A percentile compares a stretch with the other conserved stretches of the same genome.
phyloP scores from a whole-genome alignment of 2,797 vertebrate genomes.

The Sciurus vulgaris region DNA sequence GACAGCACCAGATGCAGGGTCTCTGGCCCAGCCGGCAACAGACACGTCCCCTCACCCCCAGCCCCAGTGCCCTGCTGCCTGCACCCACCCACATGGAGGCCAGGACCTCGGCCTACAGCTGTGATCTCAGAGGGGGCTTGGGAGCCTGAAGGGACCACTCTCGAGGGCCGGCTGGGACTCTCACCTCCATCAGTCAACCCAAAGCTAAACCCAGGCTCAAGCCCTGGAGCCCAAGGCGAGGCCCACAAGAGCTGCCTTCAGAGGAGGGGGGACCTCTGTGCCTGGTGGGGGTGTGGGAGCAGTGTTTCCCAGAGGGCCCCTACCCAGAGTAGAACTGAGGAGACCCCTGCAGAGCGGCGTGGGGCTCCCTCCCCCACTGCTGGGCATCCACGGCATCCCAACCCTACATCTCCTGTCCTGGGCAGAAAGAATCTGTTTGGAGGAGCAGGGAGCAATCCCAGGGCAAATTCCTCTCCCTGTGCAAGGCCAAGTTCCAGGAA shows the following conservation, averaged over 20 bases:
- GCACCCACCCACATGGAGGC: not conserved
- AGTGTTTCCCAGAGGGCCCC: not conserved
- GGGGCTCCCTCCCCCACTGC: not conserved
- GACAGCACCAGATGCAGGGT: constrained; percentile 56
- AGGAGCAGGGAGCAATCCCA: not conserved
- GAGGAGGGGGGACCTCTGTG: not conserved
- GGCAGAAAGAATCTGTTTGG: constrained; percentile 16
- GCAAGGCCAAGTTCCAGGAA: constrained; percentile 68
- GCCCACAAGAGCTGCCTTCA: not conserved
- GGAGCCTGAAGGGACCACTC: too few species aligned
- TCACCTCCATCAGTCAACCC: too few species aligned
- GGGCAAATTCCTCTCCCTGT: constrained; percentile 74
- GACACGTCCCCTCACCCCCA: not conserved
- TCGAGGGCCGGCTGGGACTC: not conserved
- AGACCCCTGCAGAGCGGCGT: not conserved
- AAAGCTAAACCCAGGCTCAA: not conserved
- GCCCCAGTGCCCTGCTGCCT: not conserved
- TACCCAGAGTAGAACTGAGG: not conserved
- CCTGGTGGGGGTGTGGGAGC: not conserved
- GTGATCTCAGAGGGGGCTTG: too few species aligned
- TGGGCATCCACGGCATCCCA: not conserved
- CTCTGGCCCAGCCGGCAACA: not conserved
- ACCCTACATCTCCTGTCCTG: not conserved
- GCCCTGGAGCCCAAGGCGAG: not conserved
- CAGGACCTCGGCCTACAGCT: not conserved